Conservation (phyloP, 2,113 vertebrate genomes). For the Pan troglodytes region NHGRI_mPanTro3-v2.1_pri NC_086015.1:28590001-28590500, state of each 20-base stretch:
- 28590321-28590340: not conserved
- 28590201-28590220: not conserved
- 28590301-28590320: not conserved
- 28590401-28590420: not conserved
- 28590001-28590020: not conserved
- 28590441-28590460: not conserved
- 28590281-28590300: not conserved
- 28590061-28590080: not conserved
- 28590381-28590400: not conserved
- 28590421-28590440: not conserved
- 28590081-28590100: not conserved
- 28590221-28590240: not conserved
- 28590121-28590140: not conserved
- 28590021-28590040: not conserved
- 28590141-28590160: not conserved
- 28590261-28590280: not conserved
- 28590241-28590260: not conserved
- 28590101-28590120: not conserved
- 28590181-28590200: not conserved
- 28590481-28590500: not conserved
- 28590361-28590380: not conserved
- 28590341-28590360: not conserved
- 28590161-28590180: not conserved
- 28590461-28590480: not conserved
- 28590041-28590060: not conserved